phyloP scores from a whole-genome alignment of 2,888 invertebrate genomes.

The Seira musarum region DNA sequence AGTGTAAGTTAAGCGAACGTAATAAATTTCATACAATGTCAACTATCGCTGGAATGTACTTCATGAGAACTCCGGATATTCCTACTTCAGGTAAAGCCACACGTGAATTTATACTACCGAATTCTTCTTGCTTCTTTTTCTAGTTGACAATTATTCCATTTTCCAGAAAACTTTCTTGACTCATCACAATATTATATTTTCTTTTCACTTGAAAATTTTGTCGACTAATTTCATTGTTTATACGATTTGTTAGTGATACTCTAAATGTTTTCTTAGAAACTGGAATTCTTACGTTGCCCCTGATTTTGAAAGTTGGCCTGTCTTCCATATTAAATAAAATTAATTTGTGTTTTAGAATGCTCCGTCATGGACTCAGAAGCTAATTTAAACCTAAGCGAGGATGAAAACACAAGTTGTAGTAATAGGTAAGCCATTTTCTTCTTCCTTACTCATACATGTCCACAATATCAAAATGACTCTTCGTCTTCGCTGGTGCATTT shows the following conservation, averaged over 20 bases:
- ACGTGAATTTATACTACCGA: neutral
- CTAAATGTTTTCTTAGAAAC: constrained; percentile 46
- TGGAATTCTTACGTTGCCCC: constrained; percentile 38
- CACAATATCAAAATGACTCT: constrained; percentile 4
- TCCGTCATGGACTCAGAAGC: constrained; percentile 68
- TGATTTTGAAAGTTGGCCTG: constrained; percentile 7
- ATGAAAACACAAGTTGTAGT: constrained; percentile 70
- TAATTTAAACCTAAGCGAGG: constrained; percentile 67
- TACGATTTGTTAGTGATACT: too few species aligned
- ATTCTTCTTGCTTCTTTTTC: neutral
- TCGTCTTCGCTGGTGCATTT: neutral
- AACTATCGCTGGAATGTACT: constrained; percentile 69
- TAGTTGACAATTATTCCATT: neutral
- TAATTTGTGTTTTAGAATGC: constrained; percentile 63
- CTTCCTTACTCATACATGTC: neutral
- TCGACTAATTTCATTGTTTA: too few species aligned
- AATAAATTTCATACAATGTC: constrained; percentile 58
- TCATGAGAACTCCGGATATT: constrained; percentile 66
- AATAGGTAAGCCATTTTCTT: constrained; percentile 64
- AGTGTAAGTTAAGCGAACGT: neutral
- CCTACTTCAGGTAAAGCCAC: constrained; percentile 63
- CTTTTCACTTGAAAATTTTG: too few species aligned
- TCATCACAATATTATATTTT: too few species aligned
- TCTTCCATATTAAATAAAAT: constrained; percentile 4
- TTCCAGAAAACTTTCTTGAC: neutral